phyloP scores from a whole-genome alignment of 2,797 vertebrate genomes.

The Esox masquinongy region DNA sequence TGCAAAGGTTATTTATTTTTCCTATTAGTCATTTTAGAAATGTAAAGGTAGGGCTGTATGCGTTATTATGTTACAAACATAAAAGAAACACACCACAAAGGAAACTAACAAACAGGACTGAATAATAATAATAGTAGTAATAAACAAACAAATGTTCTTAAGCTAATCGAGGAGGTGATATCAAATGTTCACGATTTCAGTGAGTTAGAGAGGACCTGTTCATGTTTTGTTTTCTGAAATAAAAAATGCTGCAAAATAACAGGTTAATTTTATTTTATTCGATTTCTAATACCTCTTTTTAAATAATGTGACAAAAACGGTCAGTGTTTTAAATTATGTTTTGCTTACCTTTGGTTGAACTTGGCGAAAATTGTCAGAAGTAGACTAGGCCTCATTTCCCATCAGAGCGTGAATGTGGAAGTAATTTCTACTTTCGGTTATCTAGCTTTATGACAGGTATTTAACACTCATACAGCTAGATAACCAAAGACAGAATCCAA shows the following conservation, averaged over 20 bases:
- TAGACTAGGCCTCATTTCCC: background rate
- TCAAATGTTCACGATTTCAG: constrained; percentile 1
- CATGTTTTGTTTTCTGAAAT: background rate
- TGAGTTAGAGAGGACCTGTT: background rate
- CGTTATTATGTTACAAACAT: background rate
- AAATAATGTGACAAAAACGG: background rate
- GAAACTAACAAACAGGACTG: background rate
- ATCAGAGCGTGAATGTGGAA: constrained; percentile 64
- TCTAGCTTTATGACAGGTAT: constrained; percentile 98
- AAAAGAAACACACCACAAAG: background rate
- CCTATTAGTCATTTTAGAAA: too few species aligned
- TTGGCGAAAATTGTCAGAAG: background rate
- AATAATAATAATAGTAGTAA: too few species aligned
- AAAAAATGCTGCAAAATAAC: background rate
- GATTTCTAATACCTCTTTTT: background rate
- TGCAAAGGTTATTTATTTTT: too few species aligned
- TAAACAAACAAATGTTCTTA: background rate
- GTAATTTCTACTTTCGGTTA: constrained; percentile 99
- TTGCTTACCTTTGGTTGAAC: constrained; percentile 8
- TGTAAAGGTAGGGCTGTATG: constrained; percentile 1
- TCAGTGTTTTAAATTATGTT: background rate
- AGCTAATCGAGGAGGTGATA: background rate
- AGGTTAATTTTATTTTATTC: background rate
- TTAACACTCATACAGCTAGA: constrained; percentile 99
- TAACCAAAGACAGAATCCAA: constrained; percentile 99